phyloP scores from a whole-genome alignment of 2,797 vertebrate species.

The Hapalemur alaotrensis region DNA sequence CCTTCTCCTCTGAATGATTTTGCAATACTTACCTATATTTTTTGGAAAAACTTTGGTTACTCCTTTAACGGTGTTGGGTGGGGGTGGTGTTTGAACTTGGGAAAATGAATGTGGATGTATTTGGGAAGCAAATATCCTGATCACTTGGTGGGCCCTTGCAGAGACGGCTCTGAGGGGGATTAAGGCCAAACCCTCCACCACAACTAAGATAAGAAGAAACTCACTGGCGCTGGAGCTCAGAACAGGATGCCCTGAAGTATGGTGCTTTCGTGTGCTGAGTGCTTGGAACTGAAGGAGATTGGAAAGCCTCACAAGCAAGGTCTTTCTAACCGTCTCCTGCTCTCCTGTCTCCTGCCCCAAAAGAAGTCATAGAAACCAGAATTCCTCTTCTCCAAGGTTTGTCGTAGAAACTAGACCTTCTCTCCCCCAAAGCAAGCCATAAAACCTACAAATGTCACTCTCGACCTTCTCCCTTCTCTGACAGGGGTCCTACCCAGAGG shows the following conservation, averaged over 20 bases:
- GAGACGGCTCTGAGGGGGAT: background rate
- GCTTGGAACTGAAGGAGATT: background rate
- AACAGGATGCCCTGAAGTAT: background rate
- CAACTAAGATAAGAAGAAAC: background rate
- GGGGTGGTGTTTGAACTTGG: background rate
- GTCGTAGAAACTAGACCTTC: background rate
- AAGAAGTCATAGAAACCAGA: background rate
- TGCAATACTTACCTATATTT: background rate
- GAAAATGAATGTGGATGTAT: background rate
- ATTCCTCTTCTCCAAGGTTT: background rate
- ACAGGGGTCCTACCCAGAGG: background rate
- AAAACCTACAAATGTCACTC: background rate
- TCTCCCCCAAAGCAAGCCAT: background rate
- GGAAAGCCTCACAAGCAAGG: background rate
- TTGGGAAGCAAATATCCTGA: background rate
- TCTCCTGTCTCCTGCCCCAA: background rate
- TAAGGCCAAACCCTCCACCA: background rate
- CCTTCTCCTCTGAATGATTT: background rate
- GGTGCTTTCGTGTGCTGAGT: background rate
- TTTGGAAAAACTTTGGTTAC: background rate
- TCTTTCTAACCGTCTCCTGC: background rate
- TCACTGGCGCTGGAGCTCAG: background rate
- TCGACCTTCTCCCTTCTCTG: background rate
- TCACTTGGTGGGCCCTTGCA: background rate
- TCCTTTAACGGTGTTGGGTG: background rate